Conservation (phyloP, 1,140 invertebrate genomes). For the Drosophila yakuba region DNA sequence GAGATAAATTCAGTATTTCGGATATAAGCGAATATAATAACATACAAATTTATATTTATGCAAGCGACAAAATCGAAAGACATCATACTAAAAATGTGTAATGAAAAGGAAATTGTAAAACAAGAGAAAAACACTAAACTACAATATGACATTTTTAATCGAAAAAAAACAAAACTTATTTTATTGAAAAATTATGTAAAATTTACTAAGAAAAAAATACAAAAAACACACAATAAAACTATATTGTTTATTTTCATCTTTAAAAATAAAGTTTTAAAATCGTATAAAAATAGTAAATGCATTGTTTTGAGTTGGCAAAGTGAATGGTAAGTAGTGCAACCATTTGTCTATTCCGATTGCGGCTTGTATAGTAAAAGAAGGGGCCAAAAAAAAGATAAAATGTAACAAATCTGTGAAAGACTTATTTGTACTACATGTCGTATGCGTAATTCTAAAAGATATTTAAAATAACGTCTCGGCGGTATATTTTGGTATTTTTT, state of each 20-base stretch:
- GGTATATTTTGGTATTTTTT: too few relatives aligned
- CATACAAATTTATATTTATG: conserved; percentile 81
- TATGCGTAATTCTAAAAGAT: background rate
- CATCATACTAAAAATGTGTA: conserved; percentile 61
- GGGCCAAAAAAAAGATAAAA: too few relatives aligned
- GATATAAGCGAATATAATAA: conserved; percentile 81
- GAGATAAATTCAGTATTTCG: conserved; percentile 77
- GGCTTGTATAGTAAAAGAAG: too few relatives aligned
- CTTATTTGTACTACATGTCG: background rate
- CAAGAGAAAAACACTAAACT: conserved; percentile 75
- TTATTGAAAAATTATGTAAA: conserved; percentile 85
- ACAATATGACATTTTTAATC: conserved; percentile 85
- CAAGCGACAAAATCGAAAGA: conserved; percentile 63
- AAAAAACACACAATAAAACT: conserved; percentile 80
- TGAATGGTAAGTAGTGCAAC: conserved; percentile 1
- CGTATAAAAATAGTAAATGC: conserved; percentile 84
- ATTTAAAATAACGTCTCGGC: too few relatives aligned
- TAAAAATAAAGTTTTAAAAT: conserved; percentile 85
- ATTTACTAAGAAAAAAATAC: conserved; percentile 78
- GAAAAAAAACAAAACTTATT: conserved; percentile 79
- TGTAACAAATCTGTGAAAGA: too few relatives aligned
- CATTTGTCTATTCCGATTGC: too few relatives aligned
- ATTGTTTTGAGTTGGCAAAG: background rate
- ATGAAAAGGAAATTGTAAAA: conserved; percentile 63
- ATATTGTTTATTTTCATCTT: conserved; percentile 85